phyloP scores from a whole-genome alignment of 2,888 invertebrate genomes.

The Tromatobia lineatoria region DNA sequence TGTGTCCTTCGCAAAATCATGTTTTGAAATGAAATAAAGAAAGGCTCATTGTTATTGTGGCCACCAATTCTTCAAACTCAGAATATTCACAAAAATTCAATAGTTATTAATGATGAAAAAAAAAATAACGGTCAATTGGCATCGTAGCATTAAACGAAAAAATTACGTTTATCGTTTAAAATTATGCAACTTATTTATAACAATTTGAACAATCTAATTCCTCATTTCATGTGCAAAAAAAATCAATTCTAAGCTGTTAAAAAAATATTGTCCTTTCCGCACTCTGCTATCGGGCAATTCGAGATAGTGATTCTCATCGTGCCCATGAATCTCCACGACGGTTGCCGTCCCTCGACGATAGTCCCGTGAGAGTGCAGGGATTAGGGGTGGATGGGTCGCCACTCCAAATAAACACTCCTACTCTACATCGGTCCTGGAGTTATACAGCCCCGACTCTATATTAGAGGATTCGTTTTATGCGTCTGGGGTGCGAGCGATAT shows the following conservation, averaged over 20 bases:
- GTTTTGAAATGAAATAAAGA: too few species aligned
- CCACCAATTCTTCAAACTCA: too few species aligned
- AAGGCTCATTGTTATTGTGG: too few species aligned
- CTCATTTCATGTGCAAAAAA: neutral
- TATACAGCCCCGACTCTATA: conserved; percentile 26
- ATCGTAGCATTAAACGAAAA: too few species aligned
- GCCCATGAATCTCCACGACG: conserved; percentile 73
- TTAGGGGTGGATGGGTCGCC: conserved; percentile 82
- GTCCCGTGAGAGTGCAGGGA: conserved; percentile 81
- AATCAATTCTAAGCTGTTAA: neutral
- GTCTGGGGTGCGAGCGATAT: conserved; percentile 32
- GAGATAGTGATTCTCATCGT: conserved; percentile 28
- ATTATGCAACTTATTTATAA: too few species aligned
- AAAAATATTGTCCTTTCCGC: conserved; percentile 4
- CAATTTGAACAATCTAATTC: neutral
- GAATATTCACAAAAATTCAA: too few species aligned
- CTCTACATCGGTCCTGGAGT: conserved; percentile 73
- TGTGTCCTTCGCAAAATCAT: too few species aligned
- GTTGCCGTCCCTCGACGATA: conserved; percentile 77
- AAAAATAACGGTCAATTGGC: too few species aligned
- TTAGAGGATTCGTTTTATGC: conserved; percentile 46
- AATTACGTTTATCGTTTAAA: too few species aligned
- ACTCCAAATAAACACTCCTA: conserved; percentile 84
- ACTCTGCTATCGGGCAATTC: conserved; percentile 17
- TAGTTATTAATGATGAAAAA: too few species aligned